A percentile compares a stretch with the other conserved stretches of the same genome.
phyloP scores from a whole-genome alignment of 2,797 vertebrate species.

The Anabacerthia variegaticeps region DNA sequence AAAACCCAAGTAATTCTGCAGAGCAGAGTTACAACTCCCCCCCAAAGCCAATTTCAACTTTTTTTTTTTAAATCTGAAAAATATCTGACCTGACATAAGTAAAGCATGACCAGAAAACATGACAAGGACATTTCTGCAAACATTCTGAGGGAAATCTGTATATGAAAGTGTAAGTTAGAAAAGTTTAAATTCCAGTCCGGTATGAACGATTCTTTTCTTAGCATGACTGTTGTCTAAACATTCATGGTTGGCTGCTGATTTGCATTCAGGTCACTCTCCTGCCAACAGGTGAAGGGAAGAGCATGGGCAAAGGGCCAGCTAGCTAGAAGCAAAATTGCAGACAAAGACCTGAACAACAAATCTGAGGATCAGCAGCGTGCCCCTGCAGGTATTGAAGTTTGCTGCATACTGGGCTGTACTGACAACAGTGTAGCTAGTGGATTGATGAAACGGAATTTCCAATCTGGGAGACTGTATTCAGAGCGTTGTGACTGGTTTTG shows the following conservation, averaged over 20 bases:
- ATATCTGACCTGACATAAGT: background rate
- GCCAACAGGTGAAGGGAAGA: background rate
- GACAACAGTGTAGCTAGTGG: background rate
- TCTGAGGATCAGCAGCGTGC: rapidly evolving
- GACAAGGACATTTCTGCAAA: background rate
- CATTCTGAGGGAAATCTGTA: background rate
- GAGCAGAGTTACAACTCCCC: background rate
- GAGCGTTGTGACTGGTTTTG: background rate
- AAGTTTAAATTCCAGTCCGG: background rate
- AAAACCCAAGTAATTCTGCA: background rate
- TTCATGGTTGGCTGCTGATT: background rate
- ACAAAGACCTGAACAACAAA: background rate
- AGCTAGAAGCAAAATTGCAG: background rate
- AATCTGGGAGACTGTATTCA: background rate
- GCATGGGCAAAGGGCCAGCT: background rate
- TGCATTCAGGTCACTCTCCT: background rate
- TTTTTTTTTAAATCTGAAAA: background rate
- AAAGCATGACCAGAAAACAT: background rate
- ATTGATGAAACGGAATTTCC: background rate
- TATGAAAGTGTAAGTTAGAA: background rate
- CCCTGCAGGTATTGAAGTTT: background rate
- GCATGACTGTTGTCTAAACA: background rate
- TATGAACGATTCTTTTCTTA: background rate
- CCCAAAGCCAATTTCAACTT: background rate
- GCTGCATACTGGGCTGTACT: background rate